These are phyloP conservation scores for Sarcophaga bullata DNA, from an alignment of 1,140 invertebrate species.

Conservation along the genomic window DNA sequence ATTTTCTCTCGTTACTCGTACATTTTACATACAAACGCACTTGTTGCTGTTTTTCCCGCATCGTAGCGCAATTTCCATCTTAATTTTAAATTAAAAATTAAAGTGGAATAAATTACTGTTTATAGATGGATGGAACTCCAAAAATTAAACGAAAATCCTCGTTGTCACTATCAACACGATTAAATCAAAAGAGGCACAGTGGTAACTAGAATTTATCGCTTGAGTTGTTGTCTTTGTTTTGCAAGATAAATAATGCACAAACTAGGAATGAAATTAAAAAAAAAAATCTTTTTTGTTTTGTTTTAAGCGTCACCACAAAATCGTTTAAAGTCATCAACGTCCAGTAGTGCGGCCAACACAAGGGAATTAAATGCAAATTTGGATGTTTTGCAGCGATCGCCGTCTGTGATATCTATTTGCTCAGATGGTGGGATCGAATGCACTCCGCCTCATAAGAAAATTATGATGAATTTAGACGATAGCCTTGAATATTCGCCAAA, in stretches of 20 bases:
- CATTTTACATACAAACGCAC: slow-evolving; percentile 24
- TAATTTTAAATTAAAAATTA: slow-evolving; percentile 25
- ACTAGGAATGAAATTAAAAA: not conserved
- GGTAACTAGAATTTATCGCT: slow-evolving; percentile 46
- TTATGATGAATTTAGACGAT: slow-evolving; percentile 53
- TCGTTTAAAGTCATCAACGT: slow-evolving; percentile 47
- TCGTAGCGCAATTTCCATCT: not conserved
- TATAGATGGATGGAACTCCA: slow-evolving; percentile 52
- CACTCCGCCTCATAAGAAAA: slow-evolving; percentile 55
- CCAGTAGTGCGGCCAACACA: not conserved
- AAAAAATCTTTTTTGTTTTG: not conserved
- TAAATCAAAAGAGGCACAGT: slow-evolving; percentile 58
- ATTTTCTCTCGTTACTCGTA: not conserved
- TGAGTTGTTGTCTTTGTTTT: not conserved
- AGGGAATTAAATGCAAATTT: not conserved
- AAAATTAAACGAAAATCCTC: slow-evolving; percentile 52
- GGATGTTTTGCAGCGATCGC: slow-evolving; percentile 38
- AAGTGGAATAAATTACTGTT: not conserved
- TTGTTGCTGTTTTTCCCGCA: slow-evolving; percentile 37
- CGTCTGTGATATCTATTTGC: slow-evolving; percentile 44
- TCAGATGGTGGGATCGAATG: slow-evolving; percentile 48
- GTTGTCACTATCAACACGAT: slow-evolving; percentile 51
- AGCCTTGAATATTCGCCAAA: slow-evolving; percentile 57
- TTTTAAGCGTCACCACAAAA: slow-evolving; percentile 56
- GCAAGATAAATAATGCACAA: not conserved